These are phyloP conservation scores for Cyprinus carpio DNA, from an alignment of 2,113 vertebrate species.

Conservation along the genomic window DNA sequence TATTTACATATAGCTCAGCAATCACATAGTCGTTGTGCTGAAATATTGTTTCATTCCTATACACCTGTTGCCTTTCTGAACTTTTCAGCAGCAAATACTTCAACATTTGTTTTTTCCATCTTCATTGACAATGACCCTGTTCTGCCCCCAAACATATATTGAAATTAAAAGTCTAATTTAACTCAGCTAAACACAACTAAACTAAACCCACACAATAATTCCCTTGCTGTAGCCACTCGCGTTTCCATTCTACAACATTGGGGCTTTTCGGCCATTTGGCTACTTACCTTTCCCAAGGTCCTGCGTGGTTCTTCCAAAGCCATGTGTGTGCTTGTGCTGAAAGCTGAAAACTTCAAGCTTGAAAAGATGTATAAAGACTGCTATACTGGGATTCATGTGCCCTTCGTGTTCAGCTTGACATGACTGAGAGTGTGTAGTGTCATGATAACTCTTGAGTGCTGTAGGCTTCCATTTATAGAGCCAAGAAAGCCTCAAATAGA, in stretches of 20 bases:
- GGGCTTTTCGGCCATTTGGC: constrained; percentile 3
- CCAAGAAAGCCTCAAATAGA: constrained; percentile 87
- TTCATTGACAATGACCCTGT: background rate
- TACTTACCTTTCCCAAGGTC: constrained; percentile 66
- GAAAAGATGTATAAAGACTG: constrained; percentile 57
- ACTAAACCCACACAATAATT: background rate
- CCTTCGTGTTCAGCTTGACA: constrained; percentile 66
- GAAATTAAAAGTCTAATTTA: background rate
- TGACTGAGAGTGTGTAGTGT: constrained; percentile 73
- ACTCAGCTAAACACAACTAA: no score
- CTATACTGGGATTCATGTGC: constrained; percentile 66
- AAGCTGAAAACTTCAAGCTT: constrained; percentile 38
- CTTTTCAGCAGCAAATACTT: background rate
- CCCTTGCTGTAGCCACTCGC: background rate
- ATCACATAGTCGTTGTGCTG: background rate
- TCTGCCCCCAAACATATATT: background rate
- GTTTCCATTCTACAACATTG: background rate
- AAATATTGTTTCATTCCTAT: background rate
- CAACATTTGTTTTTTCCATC: background rate
- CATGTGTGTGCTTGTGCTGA: constrained; percentile 68
- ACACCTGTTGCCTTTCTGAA: constrained; percentile 4
- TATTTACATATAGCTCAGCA: background rate
- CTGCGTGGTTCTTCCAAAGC: constrained; percentile 68
- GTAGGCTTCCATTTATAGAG: constrained; percentile 93
- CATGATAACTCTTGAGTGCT: constrained; percentile 77